Base-by-base conservation (phyloP, 1,140 invertebrate species). In the Apis dorsata region DNA sequence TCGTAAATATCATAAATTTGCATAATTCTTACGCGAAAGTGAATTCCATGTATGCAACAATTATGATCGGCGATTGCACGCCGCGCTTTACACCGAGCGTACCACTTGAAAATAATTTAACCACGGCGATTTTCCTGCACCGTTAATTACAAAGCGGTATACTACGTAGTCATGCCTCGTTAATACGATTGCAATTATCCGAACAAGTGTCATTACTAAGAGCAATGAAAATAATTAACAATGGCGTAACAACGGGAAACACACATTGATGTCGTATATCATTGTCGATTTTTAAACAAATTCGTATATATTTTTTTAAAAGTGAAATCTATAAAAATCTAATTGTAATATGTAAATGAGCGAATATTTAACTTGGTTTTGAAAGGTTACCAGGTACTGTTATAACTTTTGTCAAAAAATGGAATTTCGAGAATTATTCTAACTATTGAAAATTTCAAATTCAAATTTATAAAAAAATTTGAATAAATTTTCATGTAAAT, bases 61-160 rank as follows among this genome's bases (percentile, higher is more conserved):
- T 76, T 76, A 62, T 49, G n/a, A 63, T 51, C 7, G 28, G 34
- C 60, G 74, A 76, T 51, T 53, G 60, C 24, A n/a, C 74, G 44
- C 12, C 15, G 60, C 44, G 44, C 49, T 21, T 65, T 77, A 62
- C 24, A 34, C 51, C 24, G 62, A 66, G 49, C 24, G 49, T 34
- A 49, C 60, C 51, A 66, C 74, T 65, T 66, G 74, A 66, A 77
- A 77, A 66, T 66, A 66, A 51, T 77, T 77, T 53, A 66, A 77
- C 51, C 62, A 24, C 51, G 49, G 66, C 49, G 34, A 77, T 77
- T 77, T 77, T 77, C 74, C 49, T 53, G 74, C 62, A 17, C 44
- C 62, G 60, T 65, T 77, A 77, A 77, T 77, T 77, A 66, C 74
- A 65, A 17, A 77, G 24, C 24, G 8, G 49, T 21, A 55, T 34